Evolutionary conservation across 2,797 vertebrate genomes (phyloP).

Genomic region (Typhlichthys subterraneus): DNA sequence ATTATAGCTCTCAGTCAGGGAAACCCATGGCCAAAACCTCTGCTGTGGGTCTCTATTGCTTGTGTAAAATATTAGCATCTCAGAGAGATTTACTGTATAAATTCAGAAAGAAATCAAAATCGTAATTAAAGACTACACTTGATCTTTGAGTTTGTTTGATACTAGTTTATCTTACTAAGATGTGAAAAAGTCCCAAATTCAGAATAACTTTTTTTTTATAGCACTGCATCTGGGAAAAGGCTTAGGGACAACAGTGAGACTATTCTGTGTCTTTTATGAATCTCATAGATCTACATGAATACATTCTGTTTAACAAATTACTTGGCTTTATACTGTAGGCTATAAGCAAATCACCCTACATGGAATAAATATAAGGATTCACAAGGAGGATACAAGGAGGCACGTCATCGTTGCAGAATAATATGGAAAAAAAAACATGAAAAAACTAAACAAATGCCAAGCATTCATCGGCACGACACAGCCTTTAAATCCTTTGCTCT

Average conservation of each 20-base stretch:
- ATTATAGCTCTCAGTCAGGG: conserved; percentile 61
- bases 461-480: conserved; percentile 23
- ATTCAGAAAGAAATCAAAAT: conserved; percentile 32
- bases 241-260: neutral
- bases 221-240: neutral
- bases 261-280: conserved; percentile 8
- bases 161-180: conserved; percentile 13
- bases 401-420: conserved; percentile 6
- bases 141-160: conserved; percentile 39
- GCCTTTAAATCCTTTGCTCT: conserved; percentile 28
- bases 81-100: conserved; percentile 37
- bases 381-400: conserved; percentile 10
- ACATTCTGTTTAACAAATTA: conserved; percentile 1
- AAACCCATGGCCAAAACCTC: conserved; percentile 58
- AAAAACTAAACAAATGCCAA: conserved; percentile 12
- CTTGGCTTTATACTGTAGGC: conserved; percentile 18
- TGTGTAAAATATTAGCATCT: conserved; percentile 47
- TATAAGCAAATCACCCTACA: conserved; percentile 8
- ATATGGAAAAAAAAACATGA: neutral
- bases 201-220: neutral
- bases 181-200: no score
- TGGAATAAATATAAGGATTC: neutral
- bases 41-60: conserved; percentile 44
- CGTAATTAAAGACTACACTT: conserved; percentile 38
- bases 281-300: conserved; percentile 14